Evolutionary conservation across 2,113 vertebrate genomes (phyloP).

Genomic region (Vimba vimba): DNA sequence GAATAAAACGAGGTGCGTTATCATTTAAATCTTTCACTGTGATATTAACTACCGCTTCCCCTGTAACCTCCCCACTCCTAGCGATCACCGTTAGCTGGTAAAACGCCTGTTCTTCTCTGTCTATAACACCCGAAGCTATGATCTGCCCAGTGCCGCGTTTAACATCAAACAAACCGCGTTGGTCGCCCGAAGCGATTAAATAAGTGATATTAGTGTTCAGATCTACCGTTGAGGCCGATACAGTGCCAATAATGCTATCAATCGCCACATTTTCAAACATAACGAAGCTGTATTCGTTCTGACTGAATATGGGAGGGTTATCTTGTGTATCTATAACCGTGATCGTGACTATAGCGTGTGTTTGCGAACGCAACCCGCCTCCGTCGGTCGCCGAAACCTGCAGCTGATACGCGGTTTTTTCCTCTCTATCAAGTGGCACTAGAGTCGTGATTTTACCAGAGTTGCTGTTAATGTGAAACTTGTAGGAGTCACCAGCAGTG

Average conservation of each 20-base stretch:
- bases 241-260: slow-evolving; percentile 87
- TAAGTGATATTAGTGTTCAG: slow-evolving; percentile 95
- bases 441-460: slow-evolving; percentile 89
- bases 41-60: slow-evolving; percentile 89
- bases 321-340: slow-evolving; percentile 96
- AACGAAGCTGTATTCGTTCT: slow-evolving; percentile 90
- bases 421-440: slow-evolving; percentile 90
- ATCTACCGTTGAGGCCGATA: slow-evolving; percentile 90
- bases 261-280: slow-evolving; percentile 93
- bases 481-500: slow-evolving; percentile 86
- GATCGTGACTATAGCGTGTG: slow-evolving; percentile 91
- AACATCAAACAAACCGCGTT: slow-evolving; percentile 86
- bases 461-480: slow-evolving; percentile 87
- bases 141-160: slow-evolving; percentile 84
- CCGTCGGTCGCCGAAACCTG: slow-evolving; percentile 90
- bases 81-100: slow-evolving; percentile 94
- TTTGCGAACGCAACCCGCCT: slow-evolving; percentile 85
- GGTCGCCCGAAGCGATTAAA: slow-evolving; percentile 92
- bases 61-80: slow-evolving; percentile 88
- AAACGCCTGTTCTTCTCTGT: slow-evolving; percentile 91
- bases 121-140: slow-evolving; percentile 84
- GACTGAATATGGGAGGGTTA: slow-evolving; percentile 91
- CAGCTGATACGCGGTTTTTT: slow-evolving; percentile 92
- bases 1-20: slow-evolving; percentile 90
- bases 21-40: slow-evolving; percentile 97